Percentiles rank a stretch among this genome's conserved stretches.
Evolutionary conservation across 2,113 vertebrate species (phyloP).

Genomic region (Vicugna pacos): DNA sequence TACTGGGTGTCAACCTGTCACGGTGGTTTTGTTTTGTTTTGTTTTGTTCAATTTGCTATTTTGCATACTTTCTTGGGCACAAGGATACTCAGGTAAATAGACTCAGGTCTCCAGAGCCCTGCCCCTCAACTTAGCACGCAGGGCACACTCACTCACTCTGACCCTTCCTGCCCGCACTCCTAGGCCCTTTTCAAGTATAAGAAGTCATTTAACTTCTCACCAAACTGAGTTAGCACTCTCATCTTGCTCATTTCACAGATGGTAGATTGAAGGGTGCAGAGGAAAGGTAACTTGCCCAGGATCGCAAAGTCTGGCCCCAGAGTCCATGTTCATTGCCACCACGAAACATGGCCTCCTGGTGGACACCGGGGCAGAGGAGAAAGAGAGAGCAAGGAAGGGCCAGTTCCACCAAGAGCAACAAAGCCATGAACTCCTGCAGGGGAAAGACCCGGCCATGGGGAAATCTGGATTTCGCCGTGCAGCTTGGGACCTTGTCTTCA

Average conservation of each 20-base stretch:
- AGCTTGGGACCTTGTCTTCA: background rate
- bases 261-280: background rate
- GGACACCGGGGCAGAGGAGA: background rate
- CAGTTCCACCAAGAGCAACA: too few relatives aligned
- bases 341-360: background rate
- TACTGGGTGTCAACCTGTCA: background rate
- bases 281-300: background rate
- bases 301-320: background rate
- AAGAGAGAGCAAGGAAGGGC: background rate
- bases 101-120: background rate
- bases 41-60: background rate
- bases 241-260: background rate
- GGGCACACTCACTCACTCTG: background rate
- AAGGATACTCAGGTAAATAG: background rate
- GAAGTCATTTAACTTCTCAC: background rate
- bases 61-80: background rate
- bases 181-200: background rate
- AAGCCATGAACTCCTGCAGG: background rate
- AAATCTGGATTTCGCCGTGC: background rate
- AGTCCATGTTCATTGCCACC: background rate
- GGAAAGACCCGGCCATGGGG: background rate
- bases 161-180: background rate
- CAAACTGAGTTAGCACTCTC: background rate
- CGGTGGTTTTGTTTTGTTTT: background rate
- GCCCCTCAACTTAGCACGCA: background rate